Percentiles rank a stretch among this genome's conserved stretches.
Evolutionary conservation across 2,888 invertebrate species (phyloP).

Genomic region (Campaea margaritaria): DNA sequence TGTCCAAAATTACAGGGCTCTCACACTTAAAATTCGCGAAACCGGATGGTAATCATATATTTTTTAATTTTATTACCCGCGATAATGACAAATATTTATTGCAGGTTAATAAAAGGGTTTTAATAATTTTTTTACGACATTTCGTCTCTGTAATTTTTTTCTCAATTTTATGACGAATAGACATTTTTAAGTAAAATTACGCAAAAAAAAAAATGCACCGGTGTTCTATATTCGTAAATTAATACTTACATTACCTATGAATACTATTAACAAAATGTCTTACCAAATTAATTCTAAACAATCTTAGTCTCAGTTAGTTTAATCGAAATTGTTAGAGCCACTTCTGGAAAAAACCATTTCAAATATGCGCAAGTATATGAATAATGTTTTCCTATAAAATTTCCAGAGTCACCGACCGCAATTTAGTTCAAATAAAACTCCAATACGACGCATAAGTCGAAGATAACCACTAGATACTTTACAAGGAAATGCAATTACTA

Average conservation of each 20-base stretch:
- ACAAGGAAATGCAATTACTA: constrained; percentile 66
- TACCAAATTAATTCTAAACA: too few relatives aligned
- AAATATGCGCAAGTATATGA: neutral
- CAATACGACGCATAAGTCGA: constrained; percentile 36
- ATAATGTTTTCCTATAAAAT: constrained; percentile 6
- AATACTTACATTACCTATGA: too few relatives aligned
- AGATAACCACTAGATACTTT: constrained; percentile 36
- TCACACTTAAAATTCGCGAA: constrained; percentile 42
- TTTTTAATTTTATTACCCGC: constrained; percentile 46
- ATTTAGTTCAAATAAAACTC: constrained; percentile 42
- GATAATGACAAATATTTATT: constrained; percentile 45
- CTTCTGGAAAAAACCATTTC: neutral
- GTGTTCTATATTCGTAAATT: too few relatives aligned
- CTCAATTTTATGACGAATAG: neutral
- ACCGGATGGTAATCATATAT: constrained; percentile 43
- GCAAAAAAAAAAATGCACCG: too few relatives aligned
- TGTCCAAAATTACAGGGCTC: constrained; percentile 35
- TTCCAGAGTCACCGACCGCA: constrained; percentile 34
- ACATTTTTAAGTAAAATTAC: neutral
- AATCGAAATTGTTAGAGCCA: too few relatives aligned
- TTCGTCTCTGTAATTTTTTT: neutral
- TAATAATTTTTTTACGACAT: constrained; percentile 14
- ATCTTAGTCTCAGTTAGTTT: too few relatives aligned
- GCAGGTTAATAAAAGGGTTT: constrained; percentile 17
- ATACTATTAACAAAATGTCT: too few relatives aligned